phyloP scores from a whole-genome alignment of 2,888 invertebrate genomes.

The Diaprepes abbreviatus region DNA sequence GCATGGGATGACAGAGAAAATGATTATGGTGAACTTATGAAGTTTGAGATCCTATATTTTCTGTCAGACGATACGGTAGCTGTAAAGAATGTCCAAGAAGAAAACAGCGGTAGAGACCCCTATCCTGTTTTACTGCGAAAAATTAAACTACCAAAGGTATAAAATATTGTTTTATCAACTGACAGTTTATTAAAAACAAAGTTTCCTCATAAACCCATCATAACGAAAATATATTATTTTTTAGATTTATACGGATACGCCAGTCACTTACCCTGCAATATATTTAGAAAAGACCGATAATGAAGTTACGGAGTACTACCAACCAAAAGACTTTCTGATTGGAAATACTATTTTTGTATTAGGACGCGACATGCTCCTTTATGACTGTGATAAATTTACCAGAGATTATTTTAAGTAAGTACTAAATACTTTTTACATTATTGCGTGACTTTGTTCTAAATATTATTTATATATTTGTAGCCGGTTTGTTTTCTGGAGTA shows the following conservation, averaged over 20 bases:
- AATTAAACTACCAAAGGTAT: constrained; percentile 80
- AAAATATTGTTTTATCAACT: too few relatives aligned
- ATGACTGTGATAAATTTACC: constrained; percentile 86
- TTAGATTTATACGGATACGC: constrained; percentile 64
- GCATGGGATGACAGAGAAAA: constrained; percentile 77
- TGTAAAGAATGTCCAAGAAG: constrained; percentile 79
- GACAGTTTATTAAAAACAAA: too few relatives aligned
- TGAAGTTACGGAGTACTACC: constrained; percentile 83
- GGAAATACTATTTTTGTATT: constrained; percentile 80
- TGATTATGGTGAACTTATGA: constrained; percentile 71
- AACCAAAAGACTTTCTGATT: constrained; percentile 82
- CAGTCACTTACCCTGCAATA: constrained; percentile 75
- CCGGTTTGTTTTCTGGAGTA: too few relatives aligned
- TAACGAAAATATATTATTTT: constrained; percentile 18
- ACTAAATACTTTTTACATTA: too few relatives aligned
- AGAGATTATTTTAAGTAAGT: constrained; percentile 55
- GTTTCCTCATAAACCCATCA: too few relatives aligned
- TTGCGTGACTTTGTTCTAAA: too few relatives aligned
- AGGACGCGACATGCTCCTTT: constrained; percentile 80
- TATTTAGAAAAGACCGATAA: constrained; percentile 79
- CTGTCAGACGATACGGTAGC: constrained; percentile 86
- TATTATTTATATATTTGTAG: too few relatives aligned
- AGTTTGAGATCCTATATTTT: constrained; percentile 83
- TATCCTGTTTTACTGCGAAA: constrained; percentile 81
- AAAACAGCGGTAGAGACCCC: constrained; percentile 83